Evolutionary conservation across 2,113 vertebrate species (phyloP), one percentile per base, ranked within the genome.

Genomic region (Pyxicephalus adspersus): DNA sequence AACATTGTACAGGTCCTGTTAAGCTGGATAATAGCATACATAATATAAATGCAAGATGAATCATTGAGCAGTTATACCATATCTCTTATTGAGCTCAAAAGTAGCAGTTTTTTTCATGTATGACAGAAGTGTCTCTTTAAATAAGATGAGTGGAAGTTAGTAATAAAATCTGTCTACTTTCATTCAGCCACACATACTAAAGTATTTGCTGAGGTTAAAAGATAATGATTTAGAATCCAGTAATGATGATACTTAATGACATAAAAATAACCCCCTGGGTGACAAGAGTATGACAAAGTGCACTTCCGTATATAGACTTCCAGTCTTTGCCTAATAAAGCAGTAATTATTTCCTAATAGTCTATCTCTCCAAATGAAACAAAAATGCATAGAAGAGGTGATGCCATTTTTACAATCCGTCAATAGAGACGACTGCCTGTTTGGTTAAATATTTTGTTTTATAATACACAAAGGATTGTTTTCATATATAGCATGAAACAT

Each of bases 231-330:
- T 23, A 31, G 26, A 51, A 52, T 17, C 18, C 50, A 26, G n/a
- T 26, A 51, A 70, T 68, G n/a, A 68, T 52, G 45, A 70, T 70
- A 23, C 25, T 52, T 70, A 52, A 52, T 52, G 66, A 38, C 4
- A 15, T 45, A 68, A 2, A 68, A 15, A 16, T 34, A 25, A 26
- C 22, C 66, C 66, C 5, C 4, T 6, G 5, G 45, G 23, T 18
- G 16, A 70, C 16, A 70, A 7, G 45, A 22, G 5, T 60, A 60
- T 22, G 18, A n/a, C 8, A 23, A n/a, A 60, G 20, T 6, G 57
- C n/a, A n/a, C 9, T 22, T 15, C 34, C 20, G 9, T 67, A 2
- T 38, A 26, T 2, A 25, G 38, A 4, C 38, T 52, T 18, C 26
- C 23, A 22, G 22, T 17, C 19, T 18, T 23, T 23, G 17, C 19